Percentiles rank a stretch among this genome's conserved stretches.
Evolutionary conservation across 2,113 vertebrate species (phyloP).

Genomic region (Oncorhynchus gorbuscha): DNA sequence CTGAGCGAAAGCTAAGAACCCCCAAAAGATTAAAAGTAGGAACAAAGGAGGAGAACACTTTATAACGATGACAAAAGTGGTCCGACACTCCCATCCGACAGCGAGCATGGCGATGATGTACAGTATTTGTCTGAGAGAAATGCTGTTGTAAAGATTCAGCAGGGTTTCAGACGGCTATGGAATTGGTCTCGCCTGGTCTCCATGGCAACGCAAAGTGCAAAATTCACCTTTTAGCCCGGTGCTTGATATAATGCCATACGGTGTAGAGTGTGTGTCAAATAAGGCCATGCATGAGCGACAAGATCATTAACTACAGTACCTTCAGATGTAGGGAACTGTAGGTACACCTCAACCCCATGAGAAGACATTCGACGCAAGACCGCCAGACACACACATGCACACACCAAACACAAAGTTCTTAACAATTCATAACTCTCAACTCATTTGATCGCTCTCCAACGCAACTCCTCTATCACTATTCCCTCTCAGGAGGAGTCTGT

Average conservation of each 20-base stretch:
- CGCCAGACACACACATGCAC: background rate
- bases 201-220: slow-evolving; percentile 24
- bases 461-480: no score
- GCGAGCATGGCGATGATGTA: background rate
- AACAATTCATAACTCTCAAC: background rate
- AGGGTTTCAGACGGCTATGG: background rate
- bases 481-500: background rate
- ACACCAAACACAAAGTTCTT: background rate
- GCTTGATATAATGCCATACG: slow-evolving; percentile 10
- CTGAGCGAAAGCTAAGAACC: no score
- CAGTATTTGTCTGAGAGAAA: background rate
- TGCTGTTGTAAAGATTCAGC: no score
- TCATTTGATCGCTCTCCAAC: background rate
- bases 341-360: background rate
- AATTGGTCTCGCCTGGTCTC: slow-evolving; percentile 4
- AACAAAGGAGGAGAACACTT: no score
- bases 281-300: background rate
- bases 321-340: background rate
- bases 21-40: no score
- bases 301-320: background rate
- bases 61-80: background rate
- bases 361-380: no score
- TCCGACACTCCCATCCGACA: background rate
- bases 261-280: background rate
- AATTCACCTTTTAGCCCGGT: slow-evolving; percentile 6